Base-by-base conservation (phyloP, 2,888 invertebrate species). In the Monoplex corrugatus region DNA sequence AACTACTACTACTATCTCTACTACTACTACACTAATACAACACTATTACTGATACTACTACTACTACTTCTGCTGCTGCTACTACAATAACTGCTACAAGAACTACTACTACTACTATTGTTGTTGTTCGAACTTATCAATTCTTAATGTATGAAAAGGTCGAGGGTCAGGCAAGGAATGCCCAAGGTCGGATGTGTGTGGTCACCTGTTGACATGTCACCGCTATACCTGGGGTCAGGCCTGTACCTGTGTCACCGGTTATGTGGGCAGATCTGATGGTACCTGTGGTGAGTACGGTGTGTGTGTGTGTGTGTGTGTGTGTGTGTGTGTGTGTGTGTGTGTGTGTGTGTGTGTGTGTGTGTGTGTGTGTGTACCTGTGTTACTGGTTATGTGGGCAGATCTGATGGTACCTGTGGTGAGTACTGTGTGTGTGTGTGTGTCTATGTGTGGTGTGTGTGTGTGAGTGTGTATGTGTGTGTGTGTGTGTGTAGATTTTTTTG, bases 191-290 rank as follows among this genome's bases (percentile, higher is more conserved):
- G 82, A 82, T 13, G 82, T 82, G 44, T 82, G 82, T 32, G 82
- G 82, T 45, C 44, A 44, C 28, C 82, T 82, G 44, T 44, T 82
- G 82, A 82, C 82, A 32, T 82, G 82, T 82, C 82, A n/a, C 19
- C 82, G 82, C 82, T 82, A 82, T 28, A 8, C 82, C 6, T 44
- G 44, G 45, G 82, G 82, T n/a, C 82, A 82, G 82, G 82, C 82
- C 82, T 82, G 82, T 32, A 43, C 82, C 23, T 82, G 82, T 28
- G 82, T 45, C 45, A 45, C 44, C n/a, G 82, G 82, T 1, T 82
- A 45, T 40, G 44, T 82, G 44, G 82, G 82, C 40, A 40, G 82
- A 19, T 40, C 44, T 1, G 44, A 44, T 32, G 43, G 40, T 13
- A 82, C 44, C 82, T 82, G 82, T 82, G 82, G 82, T 82, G 28